phyloP scores from a whole-genome alignment of 2,888 invertebrate genomes.

The Chrysolina oricalcia region DNA sequence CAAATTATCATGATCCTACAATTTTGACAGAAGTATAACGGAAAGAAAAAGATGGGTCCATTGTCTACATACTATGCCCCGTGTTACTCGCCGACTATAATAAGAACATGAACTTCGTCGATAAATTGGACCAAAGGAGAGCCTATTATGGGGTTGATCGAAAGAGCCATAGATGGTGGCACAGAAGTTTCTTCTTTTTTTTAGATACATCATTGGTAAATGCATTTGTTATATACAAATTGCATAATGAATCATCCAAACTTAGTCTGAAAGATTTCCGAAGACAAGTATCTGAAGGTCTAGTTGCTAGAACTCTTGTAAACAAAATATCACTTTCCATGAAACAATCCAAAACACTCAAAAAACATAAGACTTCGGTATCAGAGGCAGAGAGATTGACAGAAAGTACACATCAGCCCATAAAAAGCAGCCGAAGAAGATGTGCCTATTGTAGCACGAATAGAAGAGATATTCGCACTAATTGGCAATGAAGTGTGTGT shows the following conservation, averaged over 20 bases:
- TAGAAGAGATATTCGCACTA: constrained; percentile 11
- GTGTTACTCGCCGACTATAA: neutral
- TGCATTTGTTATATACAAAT: too few relatives aligned
- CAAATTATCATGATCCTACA: too few relatives aligned
- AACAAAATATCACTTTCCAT: neutral
- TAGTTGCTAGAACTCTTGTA: constrained; percentile 24
- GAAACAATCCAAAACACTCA: neutral
- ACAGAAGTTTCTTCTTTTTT: neutral
- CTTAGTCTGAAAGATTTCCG: constrained; percentile 19
- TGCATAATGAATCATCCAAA: too few relatives aligned
- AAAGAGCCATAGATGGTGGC: neutral
- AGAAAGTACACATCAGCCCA: constrained; percentile 21
- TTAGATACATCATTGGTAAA: too few relatives aligned
- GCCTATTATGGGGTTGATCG: neutral
- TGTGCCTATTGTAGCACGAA: constrained; percentile 24
- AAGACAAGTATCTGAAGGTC: constrained; percentile 19
- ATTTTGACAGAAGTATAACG: neutral
- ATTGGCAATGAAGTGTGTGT: constrained; percentile 19
- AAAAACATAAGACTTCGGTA: constrained; percentile 15
- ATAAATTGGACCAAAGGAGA: neutral
- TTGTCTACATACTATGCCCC: neutral
- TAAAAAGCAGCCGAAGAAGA: constrained; percentile 12
- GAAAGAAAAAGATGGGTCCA: neutral
- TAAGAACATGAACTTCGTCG: neutral
- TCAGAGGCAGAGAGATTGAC: constrained; percentile 11